Evolutionary conservation across 2,113 vertebrate genomes (phyloP), one percentile per base, ranked within the genome.

Genomic region (Oncorhynchus masou): DNA sequence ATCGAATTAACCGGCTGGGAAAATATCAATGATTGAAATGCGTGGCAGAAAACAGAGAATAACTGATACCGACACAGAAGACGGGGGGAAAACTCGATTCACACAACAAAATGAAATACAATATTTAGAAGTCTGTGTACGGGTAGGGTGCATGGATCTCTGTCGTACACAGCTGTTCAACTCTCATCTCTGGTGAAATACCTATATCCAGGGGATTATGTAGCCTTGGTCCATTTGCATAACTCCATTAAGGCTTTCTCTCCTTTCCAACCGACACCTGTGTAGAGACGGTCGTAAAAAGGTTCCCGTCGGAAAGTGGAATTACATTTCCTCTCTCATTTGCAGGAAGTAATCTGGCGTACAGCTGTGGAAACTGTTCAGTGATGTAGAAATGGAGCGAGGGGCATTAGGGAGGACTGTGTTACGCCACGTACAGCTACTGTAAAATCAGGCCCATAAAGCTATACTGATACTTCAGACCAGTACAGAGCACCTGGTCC

Each of bases 201-300:
- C 84, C 84, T 86, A 88, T 66, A 22, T 84, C 86, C 83, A 31
- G 79, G 85, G 88, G 89, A 91, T 90, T 86, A 88, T 27, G 80
- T 74, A 76, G 75, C 86, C 67, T 79, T 81, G 82, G 11, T 19
- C 1, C 51, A 92, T 92, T 91, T 91, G 83, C 89, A 91, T 91
- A 90, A 90, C 88, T 89, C 85, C 78, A 89, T 86, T 87, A 89
- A 91, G 80, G 71, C 74, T 79, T 70, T 48, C 1, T 54, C 67
- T 74, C 77, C 25, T 25, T 25, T 25, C 78, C 74, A 77, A 13
- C 76, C 13, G 75, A 89, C 90, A 91, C 90, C 89, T 91, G 88
- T 89, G 87, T 73, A 67, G 86, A 80, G 69, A 74, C 81, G 84
- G 83, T 83, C 78, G 75, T 78, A 82, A 86, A 91, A 88, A 88